Conservation (phyloP, 2,888 invertebrate genomes). For the Sinotaia quadrata region DNA sequence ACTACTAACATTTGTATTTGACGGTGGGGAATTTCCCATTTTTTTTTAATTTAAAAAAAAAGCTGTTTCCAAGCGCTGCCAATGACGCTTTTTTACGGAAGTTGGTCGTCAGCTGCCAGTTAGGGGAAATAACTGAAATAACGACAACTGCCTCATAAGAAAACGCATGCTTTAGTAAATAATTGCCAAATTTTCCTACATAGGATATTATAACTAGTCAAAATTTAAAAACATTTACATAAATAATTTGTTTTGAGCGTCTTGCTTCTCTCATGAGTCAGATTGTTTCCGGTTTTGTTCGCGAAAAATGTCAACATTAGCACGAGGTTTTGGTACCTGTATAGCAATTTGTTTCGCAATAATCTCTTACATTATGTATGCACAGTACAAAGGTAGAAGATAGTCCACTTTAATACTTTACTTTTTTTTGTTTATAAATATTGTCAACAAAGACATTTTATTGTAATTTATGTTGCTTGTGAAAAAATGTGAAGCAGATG, state of each 20-base stretch:
- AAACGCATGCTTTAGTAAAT: background rate
- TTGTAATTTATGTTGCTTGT: too few species aligned
- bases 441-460: background rate
- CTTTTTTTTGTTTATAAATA: background rate
- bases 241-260: too few species aligned
- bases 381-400: background rate
- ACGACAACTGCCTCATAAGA: background rate
- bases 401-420: background rate
- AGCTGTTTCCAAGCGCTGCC: conserved; percentile 27
- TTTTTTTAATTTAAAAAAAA: background rate
- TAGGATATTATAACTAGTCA: background rate
- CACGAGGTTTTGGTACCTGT: background rate
- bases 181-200: background rate
- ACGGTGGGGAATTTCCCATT: conserved; percentile 21
- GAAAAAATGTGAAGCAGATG: too few species aligned
- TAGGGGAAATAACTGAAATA: conserved; percentile 2
- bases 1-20: conserved; percentile 14
- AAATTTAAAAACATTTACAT: too few species aligned
- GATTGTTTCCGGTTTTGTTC: conserved; percentile 6
- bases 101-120: background rate
- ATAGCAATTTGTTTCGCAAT: background rate
- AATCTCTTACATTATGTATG: background rate
- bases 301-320: conserved; percentile 18
- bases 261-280: too few species aligned
- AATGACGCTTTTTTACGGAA: conserved; percentile 30